Evolutionary conservation across 2,113 vertebrate species (phyloP).

Genomic region (Struthidea cinerea): DNA sequence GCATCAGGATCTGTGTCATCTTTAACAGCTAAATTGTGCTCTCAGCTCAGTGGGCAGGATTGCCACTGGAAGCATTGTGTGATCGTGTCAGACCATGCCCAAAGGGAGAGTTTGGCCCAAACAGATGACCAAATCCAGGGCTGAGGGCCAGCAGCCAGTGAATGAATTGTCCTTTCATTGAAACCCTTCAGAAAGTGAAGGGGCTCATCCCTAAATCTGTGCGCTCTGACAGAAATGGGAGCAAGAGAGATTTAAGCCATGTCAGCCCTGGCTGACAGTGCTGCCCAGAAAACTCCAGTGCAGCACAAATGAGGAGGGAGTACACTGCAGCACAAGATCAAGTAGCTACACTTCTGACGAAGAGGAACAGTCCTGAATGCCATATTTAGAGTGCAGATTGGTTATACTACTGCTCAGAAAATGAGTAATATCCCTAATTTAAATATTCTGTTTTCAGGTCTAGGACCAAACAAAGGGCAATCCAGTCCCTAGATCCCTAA

Average conservation of each 20-base stretch:
- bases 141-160: background rate
- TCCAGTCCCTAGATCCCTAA: background rate
- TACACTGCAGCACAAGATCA: background rate
- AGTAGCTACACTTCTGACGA: background rate
- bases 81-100: background rate
- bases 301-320: background rate
- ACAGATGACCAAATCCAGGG: background rate
- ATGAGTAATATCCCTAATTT: background rate
- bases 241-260: background rate
- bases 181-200: background rate
- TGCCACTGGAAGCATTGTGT: background rate
- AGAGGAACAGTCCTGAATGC: background rate
- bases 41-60: background rate
- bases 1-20: constrained; percentile 12
- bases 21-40: constrained; percentile 27
- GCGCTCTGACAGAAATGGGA: background rate
- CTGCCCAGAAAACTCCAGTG: background rate
- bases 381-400: background rate
- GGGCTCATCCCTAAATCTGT: background rate
- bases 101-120: background rate
- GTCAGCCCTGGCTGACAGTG: background rate
- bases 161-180: background rate
- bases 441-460: background rate
- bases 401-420: background rate
- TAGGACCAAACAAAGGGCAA: background rate